These are phyloP conservation scores for Formica exsecta DNA, from an alignment of 1,140 invertebrate species.

Conservation along the genomic window DNA sequence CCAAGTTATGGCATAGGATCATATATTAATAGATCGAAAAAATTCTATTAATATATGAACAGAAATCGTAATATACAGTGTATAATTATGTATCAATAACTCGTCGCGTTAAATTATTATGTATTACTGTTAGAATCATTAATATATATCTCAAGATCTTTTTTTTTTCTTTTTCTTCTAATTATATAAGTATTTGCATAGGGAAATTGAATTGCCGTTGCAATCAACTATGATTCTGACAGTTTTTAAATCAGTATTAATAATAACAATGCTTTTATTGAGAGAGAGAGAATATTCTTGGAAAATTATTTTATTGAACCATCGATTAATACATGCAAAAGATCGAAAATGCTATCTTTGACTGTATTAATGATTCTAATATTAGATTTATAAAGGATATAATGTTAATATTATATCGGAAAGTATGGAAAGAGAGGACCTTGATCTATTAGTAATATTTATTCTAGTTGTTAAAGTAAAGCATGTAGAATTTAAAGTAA, in stretches of 20 bases:
- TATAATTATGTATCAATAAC: slow-evolving; percentile 66
- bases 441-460: slow-evolving; percentile 76
- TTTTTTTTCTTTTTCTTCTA: slow-evolving; percentile 10
- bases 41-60: slow-evolving; percentile 39
- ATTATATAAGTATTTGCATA: neutral
- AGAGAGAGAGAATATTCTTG: slow-evolving; percentile 28
- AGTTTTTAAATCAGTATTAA: slow-evolving; percentile 67
- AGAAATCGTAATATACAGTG: slow-evolving; percentile 5
- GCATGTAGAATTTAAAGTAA: slow-evolving; percentile 61
- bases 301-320: slow-evolving; percentile 15
- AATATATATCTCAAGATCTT: slow-evolving; percentile 60
- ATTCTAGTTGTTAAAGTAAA: slow-evolving; percentile 71
- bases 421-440: slow-evolving; percentile 76
- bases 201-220: neutral
- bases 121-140: slow-evolving; percentile 74
- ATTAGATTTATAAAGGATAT: slow-evolving; percentile 63
- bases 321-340: slow-evolving; percentile 2
- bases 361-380: slow-evolving; percentile 77
- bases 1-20: slow-evolving; percentile 62
- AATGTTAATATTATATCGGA: slow-evolving; percentile 74
- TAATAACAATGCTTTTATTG: slow-evolving; percentile 16
- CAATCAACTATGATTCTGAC: slow-evolving; percentile 20
- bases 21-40: slow-evolving; percentile 38
- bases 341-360: slow-evolving; percentile 4
- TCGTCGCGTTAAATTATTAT: slow-evolving; percentile 59